phyloP scores from a whole-genome alignment of 1,140 invertebrate species.

The Charaxes varanes region DNA sequence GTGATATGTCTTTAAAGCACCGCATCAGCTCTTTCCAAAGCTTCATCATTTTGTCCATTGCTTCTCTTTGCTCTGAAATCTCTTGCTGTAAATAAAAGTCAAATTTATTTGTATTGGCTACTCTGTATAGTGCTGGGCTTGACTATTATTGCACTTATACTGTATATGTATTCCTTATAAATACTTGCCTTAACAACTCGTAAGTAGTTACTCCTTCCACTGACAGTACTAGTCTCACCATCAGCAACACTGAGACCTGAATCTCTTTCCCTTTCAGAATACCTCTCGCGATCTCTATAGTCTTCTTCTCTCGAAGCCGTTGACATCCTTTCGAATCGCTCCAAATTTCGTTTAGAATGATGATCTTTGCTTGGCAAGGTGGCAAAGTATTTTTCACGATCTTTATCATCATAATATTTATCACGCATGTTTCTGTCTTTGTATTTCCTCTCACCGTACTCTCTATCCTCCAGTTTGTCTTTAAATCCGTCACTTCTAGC shows the following conservation, averaged over 20 bases:
- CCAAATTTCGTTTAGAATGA: conserved; percentile 31
- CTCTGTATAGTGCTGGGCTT: too few relatives aligned
- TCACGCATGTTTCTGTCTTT: conserved; percentile 30
- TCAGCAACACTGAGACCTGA: conserved; percentile 57
- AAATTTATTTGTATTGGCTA: too few relatives aligned
- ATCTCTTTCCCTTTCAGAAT: conserved; percentile 49
- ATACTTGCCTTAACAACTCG: conserved; percentile 49
- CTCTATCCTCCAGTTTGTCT: conserved; percentile 35
- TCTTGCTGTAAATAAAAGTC: conserved; percentile 46
- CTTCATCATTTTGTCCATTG: conserved; percentile 69
- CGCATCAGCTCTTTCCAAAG: conserved; percentile 65
- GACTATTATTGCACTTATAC: not conserved
- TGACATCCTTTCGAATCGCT: conserved; percentile 48
- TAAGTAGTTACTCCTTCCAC: conserved; percentile 55
- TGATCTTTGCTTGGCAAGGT: conserved; percentile 30
- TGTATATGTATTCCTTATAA: not conserved
- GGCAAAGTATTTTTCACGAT: conserved; percentile 21
- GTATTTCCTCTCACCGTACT: conserved; percentile 28
- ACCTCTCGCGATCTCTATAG: conserved; percentile 40
- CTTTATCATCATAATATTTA: conserved; percentile 51
- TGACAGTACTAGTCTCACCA: conserved; percentile 50
- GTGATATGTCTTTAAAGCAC: conserved; percentile 53
- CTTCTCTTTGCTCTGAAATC: conserved; percentile 56
- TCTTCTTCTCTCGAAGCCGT: conserved; percentile 48
- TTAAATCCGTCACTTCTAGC: conserved; percentile 40